phyloP scores from a whole-genome alignment of 2,888 invertebrate genomes.

The Danaus chrysippus region DNA sequence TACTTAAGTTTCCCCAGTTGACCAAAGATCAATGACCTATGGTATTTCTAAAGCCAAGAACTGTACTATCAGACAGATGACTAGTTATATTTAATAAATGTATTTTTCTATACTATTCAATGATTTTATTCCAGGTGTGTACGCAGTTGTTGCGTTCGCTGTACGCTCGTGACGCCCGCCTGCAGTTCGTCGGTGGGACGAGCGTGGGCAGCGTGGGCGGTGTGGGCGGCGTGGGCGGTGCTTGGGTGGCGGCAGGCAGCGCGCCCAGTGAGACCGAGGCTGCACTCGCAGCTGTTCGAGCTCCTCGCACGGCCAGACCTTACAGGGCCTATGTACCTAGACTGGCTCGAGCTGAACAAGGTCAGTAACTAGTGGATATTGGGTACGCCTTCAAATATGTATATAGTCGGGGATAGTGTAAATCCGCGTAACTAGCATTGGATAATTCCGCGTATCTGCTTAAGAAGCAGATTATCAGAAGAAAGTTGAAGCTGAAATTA shows the following conservation, averaged over 20 bases:
- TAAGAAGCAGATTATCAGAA: no score
- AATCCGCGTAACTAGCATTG: no score
- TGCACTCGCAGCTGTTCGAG: constrained; percentile 40
- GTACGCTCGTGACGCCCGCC: constrained; percentile 91
- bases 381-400: no score
- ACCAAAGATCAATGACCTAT: no score
- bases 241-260: constrained; percentile 43
- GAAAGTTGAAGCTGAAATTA: no score
- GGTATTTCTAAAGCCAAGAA: no score
- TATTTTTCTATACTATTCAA: no score
- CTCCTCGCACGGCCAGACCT: constrained; percentile 22
- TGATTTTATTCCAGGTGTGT: constrained; percentile 67
- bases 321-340: constrained; percentile 22
- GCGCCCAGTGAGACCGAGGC: constrained; percentile 50
- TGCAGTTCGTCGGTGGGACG: constrained; percentile 64
- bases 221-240: constrained; percentile 55
- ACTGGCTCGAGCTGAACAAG: constrained; percentile 18
- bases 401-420: no score
- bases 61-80: no score
- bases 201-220: constrained; percentile 45
- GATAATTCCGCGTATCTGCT: no score
- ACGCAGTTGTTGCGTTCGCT: constrained; percentile 89
- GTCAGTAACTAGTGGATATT: constrained; percentile 20
- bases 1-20: no score
- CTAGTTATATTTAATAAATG: no score